A percentile compares a stretch with the other conserved stretches of the same genome.
phyloP scores from a whole-genome alignment of 2,113 vertebrate genomes.

The Vicugna pacos region DNA sequence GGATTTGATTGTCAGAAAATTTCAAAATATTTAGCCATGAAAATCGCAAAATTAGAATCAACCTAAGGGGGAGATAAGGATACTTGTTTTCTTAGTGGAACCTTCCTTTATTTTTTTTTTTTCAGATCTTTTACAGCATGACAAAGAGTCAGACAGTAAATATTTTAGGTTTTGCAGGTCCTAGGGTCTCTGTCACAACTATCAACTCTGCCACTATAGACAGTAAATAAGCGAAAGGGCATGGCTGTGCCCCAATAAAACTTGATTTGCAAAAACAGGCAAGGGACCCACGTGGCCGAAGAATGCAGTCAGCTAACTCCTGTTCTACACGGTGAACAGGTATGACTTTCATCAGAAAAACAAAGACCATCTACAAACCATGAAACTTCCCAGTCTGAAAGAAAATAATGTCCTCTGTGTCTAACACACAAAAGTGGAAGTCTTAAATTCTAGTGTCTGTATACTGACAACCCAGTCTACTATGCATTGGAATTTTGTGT shows the following conservation, averaged over 20 bases:
- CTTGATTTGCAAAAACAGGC: background rate
- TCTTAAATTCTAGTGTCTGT: background rate
- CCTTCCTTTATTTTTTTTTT: background rate
- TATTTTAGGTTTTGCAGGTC: background rate
- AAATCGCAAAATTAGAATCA: conserved; percentile 5
- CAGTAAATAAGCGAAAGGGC: background rate
- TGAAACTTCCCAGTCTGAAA: background rate
- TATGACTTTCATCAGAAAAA: background rate
- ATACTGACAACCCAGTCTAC: background rate
- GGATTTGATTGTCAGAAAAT: background rate
- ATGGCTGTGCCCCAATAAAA: background rate
- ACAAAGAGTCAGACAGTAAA: background rate
- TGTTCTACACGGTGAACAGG: background rate
- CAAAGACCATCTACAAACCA: background rate
- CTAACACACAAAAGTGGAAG: background rate
- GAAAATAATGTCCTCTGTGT: background rate
- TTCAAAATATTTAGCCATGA: background rate
- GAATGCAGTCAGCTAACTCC: background rate
- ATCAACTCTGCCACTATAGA: background rate
- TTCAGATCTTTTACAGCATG: background rate
- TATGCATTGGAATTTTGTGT: background rate
- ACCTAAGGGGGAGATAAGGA: background rate
- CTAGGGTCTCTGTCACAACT: background rate
- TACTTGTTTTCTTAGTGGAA: background rate
- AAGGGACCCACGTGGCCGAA: no score